Base-by-base conservation (phyloP, 2,113 vertebrate species). In the Pseudorectes ferrugineus region DNA sequence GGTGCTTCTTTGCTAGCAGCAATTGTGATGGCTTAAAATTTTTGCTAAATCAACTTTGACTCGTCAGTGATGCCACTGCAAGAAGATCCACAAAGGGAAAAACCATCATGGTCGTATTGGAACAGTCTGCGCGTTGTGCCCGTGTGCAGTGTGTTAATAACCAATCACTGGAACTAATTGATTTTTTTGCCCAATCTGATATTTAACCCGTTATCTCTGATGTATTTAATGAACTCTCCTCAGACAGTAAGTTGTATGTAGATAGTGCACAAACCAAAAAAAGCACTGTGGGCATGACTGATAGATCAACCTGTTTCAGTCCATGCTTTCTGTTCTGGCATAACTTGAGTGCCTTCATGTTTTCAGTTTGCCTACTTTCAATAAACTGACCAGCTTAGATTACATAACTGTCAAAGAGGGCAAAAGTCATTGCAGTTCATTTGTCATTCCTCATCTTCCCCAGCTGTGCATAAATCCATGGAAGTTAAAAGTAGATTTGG, bases 141-240 rank as follows among this genome's bases (percentile, higher is more conserved):
- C 10, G 14, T 0, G 0, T 76, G 24, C 1, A 0, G 8, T 79
- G 49, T 7, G 6, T 72, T 82, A 82, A 82, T 78, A 79, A 89
- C 20, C 29, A 75, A 1, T 66, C 52, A 71, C 31, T 33, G 36
- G 31, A 72, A 58, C 10, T 15, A 65, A 82, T 68, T 91, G 61
- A 28, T 49, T 94, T 92, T 62, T 67, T 85, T 28, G 1, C 71
- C 38, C 38, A 35, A 57, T 92, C 58, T 78, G 52, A 55, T 94
- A 52, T 52, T 78, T 36, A 71, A 17, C 40, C 52, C 4, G 1
- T 81, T 75, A 28, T 79, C 70, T 89, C 78, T 89, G 46, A 71
- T 84, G 5, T 71, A n/a, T 51, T 88, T 88, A 72, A 61, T 71
- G n/a, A 95, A 72, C 18, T 87, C 48, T 25, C 26, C 48, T 65